A percentile compares a stretch with the other conserved stretches of the same genome.
phyloP scores from a whole-genome alignment of 2,113 vertebrate genomes.

The Nibea coibor region DNA sequence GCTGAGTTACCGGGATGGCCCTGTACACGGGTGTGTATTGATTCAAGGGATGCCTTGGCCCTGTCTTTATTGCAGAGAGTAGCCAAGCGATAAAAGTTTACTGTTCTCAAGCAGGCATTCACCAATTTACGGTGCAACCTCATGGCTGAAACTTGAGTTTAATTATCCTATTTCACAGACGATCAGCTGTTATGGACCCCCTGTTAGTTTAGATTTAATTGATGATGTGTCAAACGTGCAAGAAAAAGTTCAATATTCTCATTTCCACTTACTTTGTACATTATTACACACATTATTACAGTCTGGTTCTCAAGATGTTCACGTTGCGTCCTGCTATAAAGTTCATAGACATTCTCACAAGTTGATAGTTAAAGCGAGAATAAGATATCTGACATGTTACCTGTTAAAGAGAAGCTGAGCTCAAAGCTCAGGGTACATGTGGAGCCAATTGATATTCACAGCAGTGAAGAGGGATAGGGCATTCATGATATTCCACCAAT shows the following conservation, averaged over 20 bases:
- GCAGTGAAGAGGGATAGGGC: slow-evolving; percentile 19
- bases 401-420: not conserved
- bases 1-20: not conserved
- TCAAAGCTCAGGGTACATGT: not conserved
- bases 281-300: not conserved
- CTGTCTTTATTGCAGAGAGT: slow-evolving; percentile 61
- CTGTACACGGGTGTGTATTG: slow-evolving; percentile 48
- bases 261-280: not conserved
- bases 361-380: not conserved
- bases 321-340: not conserved
- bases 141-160: slow-evolving; percentile 64
- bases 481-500: slow-evolving; percentile 36
- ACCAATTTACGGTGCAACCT: slow-evolving; percentile 63
- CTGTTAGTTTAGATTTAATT: slow-evolving; percentile 61
- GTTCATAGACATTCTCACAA: not conserved
- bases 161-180: slow-evolving; percentile 73
- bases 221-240: slow-evolving; percentile 55
- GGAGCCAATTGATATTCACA: slow-evolving; percentile 38
- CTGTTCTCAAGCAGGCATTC: slow-evolving; percentile 59
- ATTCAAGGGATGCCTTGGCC: slow-evolving; percentile 50
- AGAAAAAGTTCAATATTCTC: slow-evolving; percentile 1
- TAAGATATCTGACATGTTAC: not conserved
- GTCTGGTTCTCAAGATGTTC: not conserved
- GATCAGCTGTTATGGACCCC: slow-evolving; percentile 70
- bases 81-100: slow-evolving; percentile 67